A percentile compares a stretch with the other conserved stretches of the same genome.
Conservation (phyloP, 1,140 invertebrate species). For the Micrasema minimum region DNA sequence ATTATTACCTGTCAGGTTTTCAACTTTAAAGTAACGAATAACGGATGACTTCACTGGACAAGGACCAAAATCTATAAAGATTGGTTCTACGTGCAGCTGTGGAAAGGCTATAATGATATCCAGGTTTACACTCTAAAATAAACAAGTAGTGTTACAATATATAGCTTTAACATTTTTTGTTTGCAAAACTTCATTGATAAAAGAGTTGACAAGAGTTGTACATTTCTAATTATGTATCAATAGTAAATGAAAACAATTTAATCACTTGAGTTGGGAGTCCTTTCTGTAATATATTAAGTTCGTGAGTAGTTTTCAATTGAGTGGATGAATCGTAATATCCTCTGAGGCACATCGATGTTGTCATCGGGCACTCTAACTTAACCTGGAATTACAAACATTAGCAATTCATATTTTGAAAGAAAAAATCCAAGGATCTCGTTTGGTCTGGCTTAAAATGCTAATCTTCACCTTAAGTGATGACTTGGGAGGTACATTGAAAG, state of each 20-base stretch:
- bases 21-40: not conserved
- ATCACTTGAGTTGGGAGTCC: not conserved
- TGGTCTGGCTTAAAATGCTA: not conserved
- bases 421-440: no score
- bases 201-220: no score
- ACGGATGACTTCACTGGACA: not conserved
- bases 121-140: slow-evolving; percentile 6
- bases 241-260: not conserved
- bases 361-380: slow-evolving; percentile 12
- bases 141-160: no score
- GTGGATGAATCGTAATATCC: slow-evolving; percentile 1
- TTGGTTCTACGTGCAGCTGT: not conserved
- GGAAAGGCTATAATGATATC: slow-evolving; percentile 1
- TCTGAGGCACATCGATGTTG: slow-evolving; percentile 21
- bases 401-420: no score
- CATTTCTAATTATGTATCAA: not conserved
- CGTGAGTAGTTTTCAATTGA: not conserved
- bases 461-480: slow-evolving; percentile 8
- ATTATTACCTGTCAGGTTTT: slow-evolving; percentile 4
- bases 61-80: slow-evolving; percentile 5
- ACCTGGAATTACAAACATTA: no score
- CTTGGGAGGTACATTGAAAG: slow-evolving; percentile 10
- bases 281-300: not conserved
- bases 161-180: no score
- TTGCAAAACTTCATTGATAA: not conserved